Conservation (phyloP, 2,797 vertebrate species). For the Malurus splendens region DNA sequence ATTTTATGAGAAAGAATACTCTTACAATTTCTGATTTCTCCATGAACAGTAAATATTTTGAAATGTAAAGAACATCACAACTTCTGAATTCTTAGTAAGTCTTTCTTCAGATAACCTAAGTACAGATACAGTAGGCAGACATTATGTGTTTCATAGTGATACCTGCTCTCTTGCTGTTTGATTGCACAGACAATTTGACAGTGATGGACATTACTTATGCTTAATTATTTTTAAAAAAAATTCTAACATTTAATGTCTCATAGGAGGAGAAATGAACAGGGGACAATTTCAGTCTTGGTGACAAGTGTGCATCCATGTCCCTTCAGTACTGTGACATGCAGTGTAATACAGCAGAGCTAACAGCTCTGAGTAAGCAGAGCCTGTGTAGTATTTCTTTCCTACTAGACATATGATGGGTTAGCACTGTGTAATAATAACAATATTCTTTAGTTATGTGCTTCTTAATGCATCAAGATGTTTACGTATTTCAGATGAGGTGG, state of each 20-base stretch:
- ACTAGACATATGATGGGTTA: neutral
- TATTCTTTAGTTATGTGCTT: conserved; percentile 19
- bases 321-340: conserved; percentile 4
- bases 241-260: conserved; percentile 41
- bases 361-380: conserved; percentile 22
- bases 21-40: neutral
- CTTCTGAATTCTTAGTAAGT: neutral
- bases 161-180: conserved; percentile 20
- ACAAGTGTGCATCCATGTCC: conserved; percentile 23
- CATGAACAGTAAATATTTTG: conserved; percentile 5
- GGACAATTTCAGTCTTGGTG: conserved; percentile 16
- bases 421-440: conserved; percentile 25
- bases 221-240: conserved; percentile 41
- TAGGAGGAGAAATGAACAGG: conserved; percentile 39
- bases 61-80: conserved; percentile 22
- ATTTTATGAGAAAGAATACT: conserved; percentile 5
- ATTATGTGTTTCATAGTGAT: neutral
- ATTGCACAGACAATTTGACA: conserved; percentile 26
- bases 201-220: conserved; percentile 46
- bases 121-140: neutral
- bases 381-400: neutral
- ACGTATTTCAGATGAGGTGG: conserved; percentile 55
- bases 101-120: neutral
- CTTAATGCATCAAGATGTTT: conserved; percentile 39
- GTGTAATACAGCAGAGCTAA: conserved; percentile 24